Base-by-base conservation (phyloP, 2,797 vertebrate genomes). In the Acestrorhynchus altus region DNA sequence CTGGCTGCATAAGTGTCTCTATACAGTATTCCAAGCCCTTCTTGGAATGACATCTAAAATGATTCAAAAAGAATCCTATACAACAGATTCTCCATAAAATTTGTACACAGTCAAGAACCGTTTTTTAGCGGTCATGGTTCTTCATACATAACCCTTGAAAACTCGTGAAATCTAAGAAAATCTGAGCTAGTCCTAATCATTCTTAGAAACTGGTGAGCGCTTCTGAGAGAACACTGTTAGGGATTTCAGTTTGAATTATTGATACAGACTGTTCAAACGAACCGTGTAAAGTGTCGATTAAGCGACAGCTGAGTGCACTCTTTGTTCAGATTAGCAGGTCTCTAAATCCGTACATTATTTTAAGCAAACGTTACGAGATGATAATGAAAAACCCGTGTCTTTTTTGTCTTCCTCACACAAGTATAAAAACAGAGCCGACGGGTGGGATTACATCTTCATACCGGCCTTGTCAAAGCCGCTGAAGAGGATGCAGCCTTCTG, bases 261-360 rank as follows among this genome's bases (percentile, higher is more conserved):
- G 20, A 59, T 28, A 46, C 20, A 56, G 15, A 20, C 70, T 59
- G 51, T 60, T 73, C 0, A 42, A 73, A 67, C 2, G 5, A 11
- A 56, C n/a, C 3, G 16, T 16, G 24, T 78, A 12, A 72, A 54
- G 47, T 78, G 60, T 31, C 18, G 7, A n/a, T 59, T 78, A 78
- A 72, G 47, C 60, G 31, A 26, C 52, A 9, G 42, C n/a, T 24
- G 24, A 57, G n/a, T 26, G 11, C 24, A 46, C 52, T 60, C 20
- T 26, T 22, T 56, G 52, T 56, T 59, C 22, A 31, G 13, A 28
- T 3, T 24, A 9, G 22, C 56, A 28, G 16, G 24, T 18, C 49
- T 24, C 26, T 4, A 40, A 73, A 35, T 73, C 28, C 39, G 0
- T 64, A 44, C 47, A 26, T 4, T 11, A 15, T 24, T 44, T 42